Evolutionary conservation across 2,888 invertebrate species (phyloP), one percentile per base, ranked within the genome.

Genomic region (Tetrapedia diversipes): DNA sequence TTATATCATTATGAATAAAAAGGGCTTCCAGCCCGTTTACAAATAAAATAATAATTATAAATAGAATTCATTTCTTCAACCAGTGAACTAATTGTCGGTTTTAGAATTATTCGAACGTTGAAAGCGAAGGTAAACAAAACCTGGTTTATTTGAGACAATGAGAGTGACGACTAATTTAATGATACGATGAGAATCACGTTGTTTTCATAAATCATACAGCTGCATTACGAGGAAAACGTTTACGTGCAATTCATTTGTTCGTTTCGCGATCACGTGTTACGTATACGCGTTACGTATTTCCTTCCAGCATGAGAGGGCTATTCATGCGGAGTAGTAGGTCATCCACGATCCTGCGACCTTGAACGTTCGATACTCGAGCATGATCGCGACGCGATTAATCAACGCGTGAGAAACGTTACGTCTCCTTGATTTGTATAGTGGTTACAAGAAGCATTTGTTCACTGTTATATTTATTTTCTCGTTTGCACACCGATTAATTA

Each of bases 231-330:
- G 66, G 53, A 16, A 51, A 32, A 34, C 76, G 72, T 84, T 84
- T 81, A 82, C 63, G 65, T 68, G 79, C 74, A 79, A 81, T 84
- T 84, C 82, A 80, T 80, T 79, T 76, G 78, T 82, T 73, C 27
- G 51, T 82, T 79, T 84, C 84, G 82, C 78, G 84, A 82, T 75
- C 84, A 81, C 84, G 79, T 79, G 81, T 84, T 84, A 81, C 82
- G 84, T 82, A 81, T 81, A 66, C 57, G 68, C 49, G 76, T 84
- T 84, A 84, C 82, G 82, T 81, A 73, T 70, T 84, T 84, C 82
- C 81, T 79, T 71, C 10, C 57, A 61, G 59, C 51, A 68, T 60
- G 75, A 79, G 75, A 80, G n/a, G 76, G 72, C 67, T 77, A 51
- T 67, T 78, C 72, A 64, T 76, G 67, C 71, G 72, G 72, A 65